phyloP scores from a whole-genome alignment of 2,888 invertebrate species.

The Drosophila subsilvestris region DNA sequence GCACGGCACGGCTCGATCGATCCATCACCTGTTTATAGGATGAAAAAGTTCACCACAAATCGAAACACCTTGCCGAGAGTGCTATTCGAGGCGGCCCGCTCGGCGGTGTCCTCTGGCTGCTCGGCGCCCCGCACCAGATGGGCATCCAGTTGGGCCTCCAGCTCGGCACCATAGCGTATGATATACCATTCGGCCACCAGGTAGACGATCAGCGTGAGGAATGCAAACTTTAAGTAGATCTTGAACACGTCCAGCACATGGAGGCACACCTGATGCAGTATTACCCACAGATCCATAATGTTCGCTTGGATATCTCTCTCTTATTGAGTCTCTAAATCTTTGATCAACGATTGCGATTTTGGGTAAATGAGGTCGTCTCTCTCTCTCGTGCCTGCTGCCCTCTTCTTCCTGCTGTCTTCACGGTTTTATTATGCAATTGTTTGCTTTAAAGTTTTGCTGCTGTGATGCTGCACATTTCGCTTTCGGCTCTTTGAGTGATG shows the following conservation, averaged over 20 bases:
- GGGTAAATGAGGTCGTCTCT: conserved; percentile 62
- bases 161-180: conserved; percentile 67
- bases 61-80: conserved; percentile 67
- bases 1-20: too few relatives aligned
- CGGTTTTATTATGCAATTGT: conserved; percentile 46
- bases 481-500: conserved; percentile 45
- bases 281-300: conserved; percentile 59
- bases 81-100: conserved; percentile 60
- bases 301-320: conserved; percentile 15
- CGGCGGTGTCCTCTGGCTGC: conserved; percentile 20
- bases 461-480: conserved; percentile 68
- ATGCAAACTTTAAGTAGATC: conserved; percentile 81
- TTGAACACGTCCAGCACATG: conserved; percentile 75
- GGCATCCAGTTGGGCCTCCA: conserved; percentile 69
- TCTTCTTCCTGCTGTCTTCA: conserved; percentile 23
- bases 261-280: conserved; percentile 56
- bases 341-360: conserved; percentile 64
- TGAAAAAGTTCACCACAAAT: conserved; percentile 70
- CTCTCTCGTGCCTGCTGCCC: conserved; percentile 17
- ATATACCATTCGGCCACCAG: conserved; percentile 81
- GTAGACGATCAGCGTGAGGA: conserved; percentile 78
- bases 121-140: conserved; percentile 37
- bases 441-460: conserved; percentile 31
- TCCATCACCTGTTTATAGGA: conserved; percentile 41
- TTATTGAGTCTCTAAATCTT: conserved; percentile 1